Evolutionary conservation across 2,113 vertebrate genomes (phyloP).

Genomic region (Gallinago media): DNA sequence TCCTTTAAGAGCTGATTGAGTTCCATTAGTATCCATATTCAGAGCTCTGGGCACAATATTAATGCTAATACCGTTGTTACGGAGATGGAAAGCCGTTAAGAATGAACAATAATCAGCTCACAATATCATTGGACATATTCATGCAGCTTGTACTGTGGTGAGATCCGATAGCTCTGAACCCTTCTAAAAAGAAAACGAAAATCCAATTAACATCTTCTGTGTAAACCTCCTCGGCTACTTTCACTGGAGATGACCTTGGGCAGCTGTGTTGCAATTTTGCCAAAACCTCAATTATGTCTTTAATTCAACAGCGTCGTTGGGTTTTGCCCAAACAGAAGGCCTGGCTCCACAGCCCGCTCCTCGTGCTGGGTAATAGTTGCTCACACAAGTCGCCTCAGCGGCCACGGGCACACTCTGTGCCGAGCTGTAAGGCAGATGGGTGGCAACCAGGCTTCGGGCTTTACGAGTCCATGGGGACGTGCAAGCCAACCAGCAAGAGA

Average conservation of each 20-base stretch:
- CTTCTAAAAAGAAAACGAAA: conserved; percentile 36
- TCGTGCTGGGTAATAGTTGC: background rate
- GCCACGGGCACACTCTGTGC: background rate
- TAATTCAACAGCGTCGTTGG: background rate
- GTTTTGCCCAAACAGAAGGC: conserved; percentile 35
- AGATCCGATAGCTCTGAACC: conserved; percentile 45
- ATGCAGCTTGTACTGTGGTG: conserved; percentile 38
- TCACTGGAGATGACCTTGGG: conserved; percentile 48
- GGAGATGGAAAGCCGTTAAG: conserved; percentile 52
- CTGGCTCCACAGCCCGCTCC: background rate
- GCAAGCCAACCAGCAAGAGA: background rate
- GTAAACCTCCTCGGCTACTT: conserved; percentile 26
- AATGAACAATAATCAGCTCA: conserved; percentile 66
- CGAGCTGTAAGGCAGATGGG: fast-evolving
- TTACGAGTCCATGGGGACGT: background rate
- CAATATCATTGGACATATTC: conserved; percentile 57
- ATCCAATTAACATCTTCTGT: conserved; percentile 58
- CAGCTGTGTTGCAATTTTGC: conserved; percentile 53
- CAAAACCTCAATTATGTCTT: conserved; percentile 26
- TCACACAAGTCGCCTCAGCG: background rate
- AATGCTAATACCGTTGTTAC: conserved; percentile 56
- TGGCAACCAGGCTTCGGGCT: background rate
- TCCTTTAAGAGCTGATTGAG: conserved; percentile 65
- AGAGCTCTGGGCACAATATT: conserved; percentile 58
- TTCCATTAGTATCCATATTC: conserved; percentile 47